Evolutionary conservation across 2,888 invertebrate species (phyloP), one percentile per base, ranked within the genome.

Genomic region (Aphodius granarius): DNA sequence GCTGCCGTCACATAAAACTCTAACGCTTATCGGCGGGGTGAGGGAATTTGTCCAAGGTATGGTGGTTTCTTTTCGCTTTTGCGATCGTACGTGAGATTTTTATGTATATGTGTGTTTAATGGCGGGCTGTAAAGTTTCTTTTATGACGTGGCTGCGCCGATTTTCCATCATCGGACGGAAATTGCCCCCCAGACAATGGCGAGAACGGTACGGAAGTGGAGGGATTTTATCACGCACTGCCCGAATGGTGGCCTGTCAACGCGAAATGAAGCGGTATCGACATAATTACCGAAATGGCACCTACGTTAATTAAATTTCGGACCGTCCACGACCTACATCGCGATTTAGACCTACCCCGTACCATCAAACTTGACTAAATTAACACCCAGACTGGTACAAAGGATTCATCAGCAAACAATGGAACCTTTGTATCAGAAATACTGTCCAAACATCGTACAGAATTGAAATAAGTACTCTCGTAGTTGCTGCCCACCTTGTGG

Each of bases 1-100:
- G 63, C n/a, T n/a, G 23, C 73, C 22, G 65, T n/a, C 15, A n/a
- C 6, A 68, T 68, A 68, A 66, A 68, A 68, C 19, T 17, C 15
- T 18, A 68, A 68, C 68, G 43, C 43, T 43, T 43, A 43, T 43
- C 43, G 43, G 43, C 43, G 43, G 13, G 13, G 6, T 6, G 43
- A 43, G 43, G 43, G 9, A 43, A 43, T 43, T 43, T 43, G 43
- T 43, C 43, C 43, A 3, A 6, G 43, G 43, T n/a, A n/a, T n/a
- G n/a, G n/a, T n/a, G 43, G 43, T 43, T 43, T 43, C 43, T 43
- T 43, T 43, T 43, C 43, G 6, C 43, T 43, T 43, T 43, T 43
- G 13, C 43, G 13, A 13, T 43, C 43, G 13, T 43, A 43, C 43
- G 43, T 43, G 43, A 43, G 43, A 43, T 43, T 43, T n/a, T 43